A percentile compares a stretch with the other conserved stretches of the same genome.
These are phyloP conservation scores for Gouania willdenowi DNA, from an alignment of 2,797 vertebrate genomes.

Conservation along the genomic window DNA sequence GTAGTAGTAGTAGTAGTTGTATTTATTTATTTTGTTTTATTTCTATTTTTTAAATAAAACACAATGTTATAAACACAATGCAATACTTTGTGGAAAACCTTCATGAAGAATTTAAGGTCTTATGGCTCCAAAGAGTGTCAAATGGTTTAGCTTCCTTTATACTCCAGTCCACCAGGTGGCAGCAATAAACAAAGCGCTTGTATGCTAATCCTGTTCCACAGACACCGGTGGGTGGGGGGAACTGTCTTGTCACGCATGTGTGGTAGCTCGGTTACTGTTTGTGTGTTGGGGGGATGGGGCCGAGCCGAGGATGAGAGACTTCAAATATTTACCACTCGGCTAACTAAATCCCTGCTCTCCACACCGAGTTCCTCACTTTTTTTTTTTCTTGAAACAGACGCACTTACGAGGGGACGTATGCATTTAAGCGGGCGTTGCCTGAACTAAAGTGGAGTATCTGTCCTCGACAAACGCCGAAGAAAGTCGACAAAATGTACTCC, in stretches of 20 bases:
- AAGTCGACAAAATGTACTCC: conserved; percentile 80
- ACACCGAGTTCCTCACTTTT: conserved; percentile 12
- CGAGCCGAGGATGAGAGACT: conserved; percentile 72
- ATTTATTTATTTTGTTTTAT: no score
- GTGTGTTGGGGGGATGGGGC: conserved; percentile 79
- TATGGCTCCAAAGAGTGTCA: no score
- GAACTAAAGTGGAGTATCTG: conserved; percentile 57
- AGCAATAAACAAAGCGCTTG: no score
- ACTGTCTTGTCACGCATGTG: neutral
- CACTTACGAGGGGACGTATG: conserved; percentile 57
- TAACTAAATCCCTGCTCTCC: conserved; percentile 54
- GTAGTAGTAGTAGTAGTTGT: no score
- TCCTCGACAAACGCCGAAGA: conserved; percentile 61
- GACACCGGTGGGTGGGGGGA: conserved; percentile 27
- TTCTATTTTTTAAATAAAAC: no score
- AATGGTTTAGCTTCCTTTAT: no score
- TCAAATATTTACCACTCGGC: conserved; percentile 69
- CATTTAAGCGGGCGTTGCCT: conserved; percentile 47
- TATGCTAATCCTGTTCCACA: no score
- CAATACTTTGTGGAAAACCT: no score
- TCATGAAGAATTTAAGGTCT: no score
- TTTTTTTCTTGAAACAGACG: conserved; percentile 12
- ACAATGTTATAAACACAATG: no score
- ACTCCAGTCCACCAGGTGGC: no score
- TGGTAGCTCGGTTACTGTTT: conserved; percentile 53